These are phyloP conservation scores for Drosophila kambysellisi DNA, from an alignment of 2,888 invertebrate genomes.

Conservation along the genomic window DNA sequence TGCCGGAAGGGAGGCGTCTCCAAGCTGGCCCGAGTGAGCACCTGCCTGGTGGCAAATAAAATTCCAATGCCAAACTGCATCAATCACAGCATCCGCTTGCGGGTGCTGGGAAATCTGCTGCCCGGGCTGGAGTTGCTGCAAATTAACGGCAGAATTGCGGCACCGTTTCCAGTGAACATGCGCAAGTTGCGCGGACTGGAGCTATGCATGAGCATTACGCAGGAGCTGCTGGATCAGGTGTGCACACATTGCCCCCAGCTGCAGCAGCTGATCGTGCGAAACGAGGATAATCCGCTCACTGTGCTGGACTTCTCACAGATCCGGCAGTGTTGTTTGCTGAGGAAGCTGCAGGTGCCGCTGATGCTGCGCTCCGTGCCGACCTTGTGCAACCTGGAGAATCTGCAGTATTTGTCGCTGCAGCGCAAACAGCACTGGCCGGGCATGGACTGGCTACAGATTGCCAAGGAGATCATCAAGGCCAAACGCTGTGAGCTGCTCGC, in stretches of 20 bases:
- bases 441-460: conserved; percentile 44
- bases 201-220: conserved; percentile 11
- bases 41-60: neutral
- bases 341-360: conserved; percentile 43
- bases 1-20: neutral
- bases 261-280: conserved; percentile 18
- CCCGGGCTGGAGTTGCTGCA: conserved; percentile 19
- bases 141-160: neutral
- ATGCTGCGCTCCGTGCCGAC: conserved; percentile 16
- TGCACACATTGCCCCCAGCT: conserved; percentile 2
- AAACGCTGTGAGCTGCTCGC: conserved; percentile 36
- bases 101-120: conserved; percentile 2
- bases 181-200: conserved; percentile 1
- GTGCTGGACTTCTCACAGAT: conserved; percentile 27
- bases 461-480: conserved; percentile 29
- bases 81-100: neutral
- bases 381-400: conserved; percentile 28
- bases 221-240: conserved; percentile 13
- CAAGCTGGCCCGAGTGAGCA: neutral
- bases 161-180: conserved; percentile 27
- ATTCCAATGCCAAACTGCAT: neutral
- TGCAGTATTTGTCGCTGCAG: conserved; percentile 40
- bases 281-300: neutral
- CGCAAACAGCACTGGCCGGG: conserved; percentile 38
- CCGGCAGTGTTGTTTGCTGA: conserved; percentile 23